Conservation (phyloP, 1,140 invertebrate genomes). For the Heliconius himera region DNA sequence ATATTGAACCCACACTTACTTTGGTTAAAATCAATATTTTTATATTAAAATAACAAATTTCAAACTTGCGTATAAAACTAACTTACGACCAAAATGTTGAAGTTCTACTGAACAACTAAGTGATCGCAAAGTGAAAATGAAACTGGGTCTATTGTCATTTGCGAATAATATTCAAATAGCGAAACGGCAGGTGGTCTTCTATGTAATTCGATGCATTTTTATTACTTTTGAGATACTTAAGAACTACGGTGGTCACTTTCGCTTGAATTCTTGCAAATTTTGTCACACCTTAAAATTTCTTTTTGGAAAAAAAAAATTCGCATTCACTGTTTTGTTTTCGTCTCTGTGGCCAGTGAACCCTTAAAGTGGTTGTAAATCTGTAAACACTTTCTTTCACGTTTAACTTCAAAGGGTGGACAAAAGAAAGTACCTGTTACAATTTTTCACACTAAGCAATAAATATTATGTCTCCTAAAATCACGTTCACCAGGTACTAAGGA, state of each 20-base stretch:
- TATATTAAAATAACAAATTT: background rate
- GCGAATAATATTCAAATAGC: conserved; percentile 76
- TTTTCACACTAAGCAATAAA: conserved; percentile 46
- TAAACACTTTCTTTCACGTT: conserved; percentile 63
- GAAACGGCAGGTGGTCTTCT: conserved; percentile 66
- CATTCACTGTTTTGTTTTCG: conserved; percentile 57
- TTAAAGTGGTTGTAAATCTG: conserved; percentile 70
- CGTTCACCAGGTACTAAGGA: background rate
- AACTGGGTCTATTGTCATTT: conserved; percentile 55
- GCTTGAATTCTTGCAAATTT: conserved; percentile 63
- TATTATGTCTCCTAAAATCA: conserved; percentile 1
- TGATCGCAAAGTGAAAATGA: conserved; percentile 59
- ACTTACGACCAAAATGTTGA: conserved; percentile 30
- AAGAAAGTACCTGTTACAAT: conserved; percentile 69
- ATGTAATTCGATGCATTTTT: conserved; percentile 49
- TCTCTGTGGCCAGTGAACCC: conserved; percentile 54
- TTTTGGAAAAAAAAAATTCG: conserved; percentile 36
- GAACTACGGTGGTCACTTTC: conserved; percentile 66
- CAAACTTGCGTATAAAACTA: conserved; percentile 14
- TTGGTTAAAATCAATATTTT: background rate
- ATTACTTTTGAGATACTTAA: conserved; percentile 43
- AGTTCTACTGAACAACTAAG: conserved; percentile 39
- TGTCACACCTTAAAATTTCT: conserved; percentile 57
- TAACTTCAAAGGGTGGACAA: conserved; percentile 47
- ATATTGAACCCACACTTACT: background rate